phyloP scores from a whole-genome alignment of 2,113 vertebrate species.

The Aldabrachelys gigantea region DNA sequence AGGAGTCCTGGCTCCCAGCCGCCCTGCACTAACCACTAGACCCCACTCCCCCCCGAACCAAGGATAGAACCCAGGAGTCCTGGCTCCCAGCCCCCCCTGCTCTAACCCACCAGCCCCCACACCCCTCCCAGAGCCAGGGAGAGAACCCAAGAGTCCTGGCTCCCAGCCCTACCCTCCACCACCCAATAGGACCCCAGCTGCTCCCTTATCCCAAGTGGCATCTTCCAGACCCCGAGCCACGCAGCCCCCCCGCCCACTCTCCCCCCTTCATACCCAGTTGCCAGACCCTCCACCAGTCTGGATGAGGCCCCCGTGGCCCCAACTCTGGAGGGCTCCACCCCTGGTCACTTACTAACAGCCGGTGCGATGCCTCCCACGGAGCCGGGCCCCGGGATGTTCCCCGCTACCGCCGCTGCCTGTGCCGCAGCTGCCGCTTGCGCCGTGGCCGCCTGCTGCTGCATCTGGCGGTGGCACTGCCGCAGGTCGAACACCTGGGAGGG shows the following conservation, averaged over 20 bases:
- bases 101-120: too few relatives aligned
- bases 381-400: slow-evolving; percentile 77
- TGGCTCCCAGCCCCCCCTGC: too few relatives aligned
- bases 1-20: not conserved
- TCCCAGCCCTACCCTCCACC: not conserved
- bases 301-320: too few relatives aligned
- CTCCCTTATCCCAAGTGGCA: not conserved
- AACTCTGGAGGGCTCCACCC: fast-evolving
- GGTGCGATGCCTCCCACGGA: slow-evolving; percentile 78
- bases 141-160: not conserved
- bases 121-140: not conserved
- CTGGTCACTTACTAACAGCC: slow-evolving; percentile 73
- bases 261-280: not conserved
- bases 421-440: slow-evolving; percentile 42
- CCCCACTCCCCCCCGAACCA: not conserved
- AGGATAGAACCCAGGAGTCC: too few relatives aligned
- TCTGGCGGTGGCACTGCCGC: slow-evolving; percentile 86
- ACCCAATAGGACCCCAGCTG: not conserved
- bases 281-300: not conserved
- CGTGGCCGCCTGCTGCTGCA: slow-evolving; percentile 85
- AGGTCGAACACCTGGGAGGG: slow-evolving; percentile 82
- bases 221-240: not conserved
- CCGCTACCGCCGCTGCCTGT: slow-evolving; percentile 75
- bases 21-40: not conserved
- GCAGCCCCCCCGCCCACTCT: not conserved